Evolutionary conservation across 2,113 vertebrate species (phyloP).

Genomic region (Himantopus leucocephalus): DNA sequence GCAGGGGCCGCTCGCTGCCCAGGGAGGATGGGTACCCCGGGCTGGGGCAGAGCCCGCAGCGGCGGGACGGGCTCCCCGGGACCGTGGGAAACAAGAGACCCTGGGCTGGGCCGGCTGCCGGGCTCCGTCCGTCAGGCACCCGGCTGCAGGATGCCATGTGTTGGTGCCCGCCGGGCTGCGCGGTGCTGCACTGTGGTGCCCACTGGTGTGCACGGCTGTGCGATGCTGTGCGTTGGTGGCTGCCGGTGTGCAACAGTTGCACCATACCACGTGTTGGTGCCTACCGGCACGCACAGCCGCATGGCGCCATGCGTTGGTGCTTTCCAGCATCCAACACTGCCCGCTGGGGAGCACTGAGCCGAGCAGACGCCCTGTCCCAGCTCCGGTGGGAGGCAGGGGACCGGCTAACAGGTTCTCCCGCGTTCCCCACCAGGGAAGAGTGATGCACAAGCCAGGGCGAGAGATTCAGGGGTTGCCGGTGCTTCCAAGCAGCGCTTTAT

Average conservation of each 20-base stretch:
- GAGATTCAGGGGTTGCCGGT: not conserved
- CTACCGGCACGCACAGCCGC: not conserved
- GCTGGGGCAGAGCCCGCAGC: not conserved
- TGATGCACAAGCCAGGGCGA: fast-evolving
- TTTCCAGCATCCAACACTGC: not conserved
- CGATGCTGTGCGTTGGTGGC: too few relatives aligned
- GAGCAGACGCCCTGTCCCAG: not conserved
- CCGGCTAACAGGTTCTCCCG: not conserved
- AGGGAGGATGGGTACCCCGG: not conserved
- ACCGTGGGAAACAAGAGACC: constrained; percentile 36
- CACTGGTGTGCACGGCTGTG: too few relatives aligned
- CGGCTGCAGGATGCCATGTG: not conserved
- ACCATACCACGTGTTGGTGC: not conserved
- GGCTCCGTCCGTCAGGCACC: not conserved
- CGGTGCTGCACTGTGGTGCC: not conserved
- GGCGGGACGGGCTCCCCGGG: fast-evolving
- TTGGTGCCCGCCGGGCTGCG: too few relatives aligned
- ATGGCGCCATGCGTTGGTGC: not conserved
- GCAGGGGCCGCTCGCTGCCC: not conserved
- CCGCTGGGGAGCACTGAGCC: fast-evolving
- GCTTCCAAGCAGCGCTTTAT: not conserved
- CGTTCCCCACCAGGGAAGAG: not conserved
- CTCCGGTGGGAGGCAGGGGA: not conserved
- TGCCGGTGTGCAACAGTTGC: not conserved
- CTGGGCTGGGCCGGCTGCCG: not conserved